A percentile compares a stretch with the other conserved stretches of the same genome.
phyloP scores from a whole-genome alignment of 2,888 invertebrate genomes.

The Synergus umbraculus region DNA sequence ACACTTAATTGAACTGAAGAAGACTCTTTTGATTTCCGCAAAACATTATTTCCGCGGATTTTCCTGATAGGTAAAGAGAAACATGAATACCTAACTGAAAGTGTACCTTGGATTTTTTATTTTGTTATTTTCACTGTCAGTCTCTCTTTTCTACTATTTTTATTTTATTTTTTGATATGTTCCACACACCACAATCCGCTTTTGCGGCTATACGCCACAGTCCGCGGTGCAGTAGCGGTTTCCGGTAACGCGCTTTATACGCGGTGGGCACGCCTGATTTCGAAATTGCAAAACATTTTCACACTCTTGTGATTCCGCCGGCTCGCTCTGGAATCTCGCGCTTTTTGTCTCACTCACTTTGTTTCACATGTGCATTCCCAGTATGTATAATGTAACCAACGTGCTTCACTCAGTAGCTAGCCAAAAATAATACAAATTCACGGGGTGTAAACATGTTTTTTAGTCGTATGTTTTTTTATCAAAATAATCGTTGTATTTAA shows the following conservation, averaged over 20 bases:
- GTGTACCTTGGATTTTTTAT: slow-evolving; percentile 44
- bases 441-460: not conserved
- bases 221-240: slow-evolving; percentile 61
- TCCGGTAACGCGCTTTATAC: slow-evolving; percentile 70
- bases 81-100: slow-evolving; percentile 37
- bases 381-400: not conserved
- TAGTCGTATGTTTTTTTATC: not conserved
- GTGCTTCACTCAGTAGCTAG: slow-evolving; percentile 7
- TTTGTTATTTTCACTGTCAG: slow-evolving; percentile 46
- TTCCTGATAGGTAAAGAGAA: slow-evolving; percentile 26
- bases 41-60: slow-evolving; percentile 40
- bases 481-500: not conserved
- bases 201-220: slow-evolving; percentile 67
- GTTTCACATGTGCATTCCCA: slow-evolving; percentile 12
- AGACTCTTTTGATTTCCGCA: slow-evolving; percentile 16
- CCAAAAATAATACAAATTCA: not conserved
- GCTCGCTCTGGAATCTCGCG: slow-evolving; percentile 47
- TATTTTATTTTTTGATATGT: slow-evolving; percentile 60
- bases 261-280: slow-evolving; percentile 70
- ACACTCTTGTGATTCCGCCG: slow-evolving; percentile 71
- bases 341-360: slow-evolving; percentile 50
- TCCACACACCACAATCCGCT: slow-evolving; percentile 69
- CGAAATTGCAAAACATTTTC: slow-evolving; percentile 76
- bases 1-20: too few species aligned
- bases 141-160: slow-evolving; percentile 7